Conservation (phyloP, 2,888 invertebrate genomes). For the Ornithoptera alexandrae region DNA sequence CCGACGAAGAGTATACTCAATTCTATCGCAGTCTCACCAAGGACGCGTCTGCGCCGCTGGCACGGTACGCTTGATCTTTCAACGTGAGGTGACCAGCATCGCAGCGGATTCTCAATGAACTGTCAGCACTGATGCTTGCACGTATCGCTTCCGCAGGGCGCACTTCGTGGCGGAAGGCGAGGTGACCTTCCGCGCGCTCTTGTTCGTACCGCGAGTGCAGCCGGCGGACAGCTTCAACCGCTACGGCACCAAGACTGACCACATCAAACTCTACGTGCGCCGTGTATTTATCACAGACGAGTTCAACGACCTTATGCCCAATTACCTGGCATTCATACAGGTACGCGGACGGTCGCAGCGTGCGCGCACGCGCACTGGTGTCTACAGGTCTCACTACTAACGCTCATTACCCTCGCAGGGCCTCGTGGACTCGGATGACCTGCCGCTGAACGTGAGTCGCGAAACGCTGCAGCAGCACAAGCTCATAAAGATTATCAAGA, state of each 20-base stretch:
- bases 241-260: slow-evolving; percentile 96
- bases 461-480: slow-evolving; percentile 99
- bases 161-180: slow-evolving; percentile 99
- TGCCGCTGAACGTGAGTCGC: slow-evolving; percentile 98
- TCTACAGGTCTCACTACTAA: neutral
- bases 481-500: slow-evolving; percentile 98
- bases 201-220: slow-evolving; percentile 95
- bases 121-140: too few species aligned
- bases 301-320: slow-evolving; percentile 99
- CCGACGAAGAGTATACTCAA: slow-evolving; percentile 93
- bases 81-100: neutral
- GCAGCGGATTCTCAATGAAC: too few species aligned
- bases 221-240: slow-evolving; percentile 96
- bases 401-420: slow-evolving; percentile 74
- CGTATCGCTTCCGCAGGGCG: slow-evolving; percentile 60
- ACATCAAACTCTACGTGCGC: slow-evolving; percentile 98
- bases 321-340: slow-evolving; percentile 95
- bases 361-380: neutral
- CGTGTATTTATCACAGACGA: slow-evolving; percentile 99
- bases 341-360: slow-evolving; percentile 27
- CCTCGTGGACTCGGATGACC: slow-evolving; percentile 98
- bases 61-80: slow-evolving; percentile 67
- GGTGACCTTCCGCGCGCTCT: slow-evolving; percentile 97
- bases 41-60: slow-evolving; percentile 89
- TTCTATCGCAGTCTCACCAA: slow-evolving; percentile 98